Conservation (phyloP, 2,113 vertebrate genomes). For the Nestor notabilis region DNA sequence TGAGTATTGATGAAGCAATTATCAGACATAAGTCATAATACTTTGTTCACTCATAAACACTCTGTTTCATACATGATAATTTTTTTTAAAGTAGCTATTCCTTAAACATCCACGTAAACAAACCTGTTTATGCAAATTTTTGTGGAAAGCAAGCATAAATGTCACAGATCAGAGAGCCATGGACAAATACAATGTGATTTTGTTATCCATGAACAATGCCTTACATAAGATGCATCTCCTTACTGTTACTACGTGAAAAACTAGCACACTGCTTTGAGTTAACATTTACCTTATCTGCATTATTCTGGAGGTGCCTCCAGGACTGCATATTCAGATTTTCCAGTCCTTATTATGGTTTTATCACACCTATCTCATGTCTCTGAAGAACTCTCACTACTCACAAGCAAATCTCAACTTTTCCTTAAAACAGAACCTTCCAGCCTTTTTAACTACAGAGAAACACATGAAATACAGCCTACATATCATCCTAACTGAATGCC, state of each 20-base stretch:
- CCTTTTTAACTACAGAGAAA: not conserved
- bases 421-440: not conserved
- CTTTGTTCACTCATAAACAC: not conserved
- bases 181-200: not conserved
- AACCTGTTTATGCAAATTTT: not conserved
- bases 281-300: not conserved
- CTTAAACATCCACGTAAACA: not conserved
- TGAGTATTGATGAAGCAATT: not conserved
- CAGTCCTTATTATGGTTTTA: not conserved
- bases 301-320: not conserved
- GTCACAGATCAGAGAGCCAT: not conserved
- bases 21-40: not conserved
- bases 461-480: not conserved
- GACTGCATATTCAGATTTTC: not conserved
- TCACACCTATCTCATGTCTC: not conserved
- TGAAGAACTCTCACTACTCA: not conserved
- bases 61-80: not conserved
- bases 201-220: not conserved
- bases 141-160: not conserved
- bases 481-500: not conserved
- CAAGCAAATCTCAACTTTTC: not conserved
- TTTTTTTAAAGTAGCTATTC: not conserved
- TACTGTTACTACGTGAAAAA: not conserved
- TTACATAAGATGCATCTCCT: not conserved
- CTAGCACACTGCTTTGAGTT: not conserved